A percentile compares a stretch with the other conserved stretches of the same genome.
Evolutionary conservation across 2,797 vertebrate species (phyloP).

Genomic region (Hephaestus fuliginosus): DNA sequence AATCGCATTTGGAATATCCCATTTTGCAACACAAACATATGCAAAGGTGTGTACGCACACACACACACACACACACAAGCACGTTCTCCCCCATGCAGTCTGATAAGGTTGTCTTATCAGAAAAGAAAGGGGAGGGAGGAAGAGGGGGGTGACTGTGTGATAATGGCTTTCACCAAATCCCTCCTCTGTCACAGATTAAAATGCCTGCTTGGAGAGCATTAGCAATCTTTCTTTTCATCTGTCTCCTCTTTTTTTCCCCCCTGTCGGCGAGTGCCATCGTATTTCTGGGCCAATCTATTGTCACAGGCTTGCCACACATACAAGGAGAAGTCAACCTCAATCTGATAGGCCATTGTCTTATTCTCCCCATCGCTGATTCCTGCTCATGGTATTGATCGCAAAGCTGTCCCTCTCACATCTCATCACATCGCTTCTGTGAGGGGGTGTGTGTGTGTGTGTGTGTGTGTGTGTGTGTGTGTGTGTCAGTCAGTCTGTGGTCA

Average conservation of each 20-base stretch:
- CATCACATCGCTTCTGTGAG: slow-evolving; percentile 79
- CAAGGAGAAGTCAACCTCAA: slow-evolving; percentile 93
- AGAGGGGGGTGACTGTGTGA: slow-evolving; percentile 81
- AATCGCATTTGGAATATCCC: slow-evolving; percentile 77
- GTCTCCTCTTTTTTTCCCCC: slow-evolving; percentile 79
- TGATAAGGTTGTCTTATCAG: slow-evolving; percentile 92
- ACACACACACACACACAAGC: slow-evolving; percentile 42
- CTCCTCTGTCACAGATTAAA: slow-evolving; percentile 94
- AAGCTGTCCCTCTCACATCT: slow-evolving; percentile 80
- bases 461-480: slow-evolving; percentile 55
- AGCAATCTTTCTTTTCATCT: slow-evolving; percentile 91
- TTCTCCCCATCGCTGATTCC: slow-evolving; percentile 89
- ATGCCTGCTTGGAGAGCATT: slow-evolving; percentile 89
- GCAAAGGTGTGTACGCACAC: slow-evolving; percentile 64
- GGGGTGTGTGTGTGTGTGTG: slow-evolving; percentile 57
- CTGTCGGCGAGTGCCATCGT: slow-evolving; percentile 83
- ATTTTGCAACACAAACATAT: slow-evolving; percentile 82
- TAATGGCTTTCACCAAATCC: slow-evolving; percentile 95
- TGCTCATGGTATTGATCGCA: slow-evolving; percentile 89
- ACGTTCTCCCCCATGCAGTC: slow-evolving; percentile 81
- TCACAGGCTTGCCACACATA: slow-evolving; percentile 85
- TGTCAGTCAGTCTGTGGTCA: slow-evolving; percentile 70
- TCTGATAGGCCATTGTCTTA: slow-evolving; percentile 93
- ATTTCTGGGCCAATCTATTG: slow-evolving; percentile 92
- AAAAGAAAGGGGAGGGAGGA: slow-evolving; percentile 74